Evolutionary conservation across 2,888 invertebrate genomes (phyloP).

Genomic region (Blastobasis lacticolella): DNA sequence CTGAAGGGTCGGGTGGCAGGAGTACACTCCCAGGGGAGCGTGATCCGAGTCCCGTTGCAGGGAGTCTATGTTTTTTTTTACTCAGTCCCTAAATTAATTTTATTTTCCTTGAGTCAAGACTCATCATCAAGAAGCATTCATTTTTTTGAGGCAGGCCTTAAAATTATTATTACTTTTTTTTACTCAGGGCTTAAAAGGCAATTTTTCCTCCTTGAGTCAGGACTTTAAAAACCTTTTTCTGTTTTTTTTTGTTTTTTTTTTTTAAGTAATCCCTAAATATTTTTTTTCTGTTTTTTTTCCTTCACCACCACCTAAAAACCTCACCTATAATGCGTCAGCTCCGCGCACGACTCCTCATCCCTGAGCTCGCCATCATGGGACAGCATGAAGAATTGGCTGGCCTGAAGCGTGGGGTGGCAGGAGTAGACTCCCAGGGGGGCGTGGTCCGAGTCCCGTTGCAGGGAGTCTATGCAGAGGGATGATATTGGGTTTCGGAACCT

Average conservation of each 20-base stretch:
- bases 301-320: too few relatives aligned
- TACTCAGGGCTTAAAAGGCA: too few relatives aligned
- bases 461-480: slow-evolving; percentile 84
- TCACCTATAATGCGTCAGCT: slow-evolving; percentile 33
- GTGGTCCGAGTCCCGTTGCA: slow-evolving; percentile 79
- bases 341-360: slow-evolving; percentile 85
- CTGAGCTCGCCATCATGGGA: slow-evolving; percentile 81
- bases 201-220: too few relatives aligned
- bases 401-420: slow-evolving; percentile 78
- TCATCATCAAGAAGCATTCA: too few relatives aligned
- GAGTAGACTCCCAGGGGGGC: slow-evolving; percentile 83
- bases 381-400: slow-evolving; percentile 83
- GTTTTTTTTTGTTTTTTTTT: too few relatives aligned
- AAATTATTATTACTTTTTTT: too few relatives aligned
- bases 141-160: too few relatives aligned
- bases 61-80: slow-evolving; percentile 79
- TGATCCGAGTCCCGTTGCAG: slow-evolving; percentile 20
- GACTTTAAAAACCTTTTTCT: too few relatives aligned
- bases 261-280: too few relatives aligned
- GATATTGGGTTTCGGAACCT: slow-evolving; percentile 70
- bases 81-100: too few relatives aligned
- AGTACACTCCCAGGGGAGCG: slow-evolving; percentile 82
- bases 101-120: too few relatives aligned
- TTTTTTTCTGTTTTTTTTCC: too few relatives aligned
- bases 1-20: slow-evolving; percentile 78